A percentile compares a stretch with the other conserved stretches of the same genome.
Evolutionary conservation across 2,888 invertebrate species (phyloP).

Genomic region (Eupithecia abbreviata): DNA sequence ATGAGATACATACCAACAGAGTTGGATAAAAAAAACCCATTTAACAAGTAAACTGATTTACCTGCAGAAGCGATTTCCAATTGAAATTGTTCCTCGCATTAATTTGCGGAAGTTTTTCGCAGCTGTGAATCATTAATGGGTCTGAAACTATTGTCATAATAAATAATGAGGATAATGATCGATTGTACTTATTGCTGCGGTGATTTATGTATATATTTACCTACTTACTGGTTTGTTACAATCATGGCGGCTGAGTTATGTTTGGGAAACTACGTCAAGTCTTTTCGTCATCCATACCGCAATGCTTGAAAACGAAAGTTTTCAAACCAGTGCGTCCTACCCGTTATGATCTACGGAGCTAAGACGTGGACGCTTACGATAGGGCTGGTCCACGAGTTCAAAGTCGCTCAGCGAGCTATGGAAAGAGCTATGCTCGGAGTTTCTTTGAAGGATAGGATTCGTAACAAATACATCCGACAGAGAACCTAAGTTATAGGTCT

Average conservation of each 20-base stretch:
- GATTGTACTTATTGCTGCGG: constrained; percentile 23
- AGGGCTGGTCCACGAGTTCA: too few relatives aligned
- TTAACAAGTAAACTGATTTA: constrained; percentile 1
- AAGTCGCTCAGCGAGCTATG: too few relatives aligned
- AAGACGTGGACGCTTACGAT: too few relatives aligned
- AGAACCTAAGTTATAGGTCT: too few relatives aligned
- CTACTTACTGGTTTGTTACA: neutral
- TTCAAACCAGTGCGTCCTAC: too few relatives aligned
- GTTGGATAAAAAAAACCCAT: neutral
- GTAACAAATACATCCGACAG: too few relatives aligned
- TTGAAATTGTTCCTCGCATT: constrained; percentile 22
- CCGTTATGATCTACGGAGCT: too few relatives aligned
- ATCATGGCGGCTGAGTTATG: neutral
- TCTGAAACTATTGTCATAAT: constrained; percentile 38
- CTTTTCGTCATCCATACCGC: too few relatives aligned
- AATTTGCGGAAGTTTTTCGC: constrained; percentile 38
- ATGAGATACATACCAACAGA: neutral
- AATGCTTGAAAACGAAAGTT: too few relatives aligned
- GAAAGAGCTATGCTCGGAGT: too few relatives aligned
- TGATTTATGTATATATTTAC: neutral
- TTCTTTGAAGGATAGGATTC: too few relatives aligned
- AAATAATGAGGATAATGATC: constrained; percentile 38
- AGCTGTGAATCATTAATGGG: constrained; percentile 39
- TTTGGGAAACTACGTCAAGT: too few relatives aligned
- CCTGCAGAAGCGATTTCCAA: constrained; percentile 10